Evolutionary conservation across 2,797 vertebrate genomes (phyloP).

Genomic region (Poeciliopsis gracilis): DNA sequence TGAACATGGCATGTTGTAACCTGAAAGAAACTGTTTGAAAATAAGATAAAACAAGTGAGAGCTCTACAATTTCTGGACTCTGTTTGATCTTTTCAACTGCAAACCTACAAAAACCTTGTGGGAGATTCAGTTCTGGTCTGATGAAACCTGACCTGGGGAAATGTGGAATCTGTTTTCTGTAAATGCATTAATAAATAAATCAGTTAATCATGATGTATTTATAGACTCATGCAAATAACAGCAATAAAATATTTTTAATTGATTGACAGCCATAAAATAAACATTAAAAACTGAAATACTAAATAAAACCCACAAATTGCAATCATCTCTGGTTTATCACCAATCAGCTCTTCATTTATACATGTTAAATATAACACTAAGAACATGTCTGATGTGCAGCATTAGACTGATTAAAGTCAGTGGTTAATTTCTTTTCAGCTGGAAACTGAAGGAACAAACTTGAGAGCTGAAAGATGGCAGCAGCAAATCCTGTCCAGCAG

Average conservation of each 20-base stretch:
- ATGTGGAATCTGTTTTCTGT: background rate
- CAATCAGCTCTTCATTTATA: background rate
- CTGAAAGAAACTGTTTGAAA: too few species aligned
- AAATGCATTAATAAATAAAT: background rate
- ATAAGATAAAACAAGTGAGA: too few species aligned
- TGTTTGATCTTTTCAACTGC: too few species aligned
- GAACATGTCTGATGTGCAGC: background rate
- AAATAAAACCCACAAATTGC: background rate
- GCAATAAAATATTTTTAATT: background rate
- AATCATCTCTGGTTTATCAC: background rate
- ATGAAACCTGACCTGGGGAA: background rate
- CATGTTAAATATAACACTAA: background rate
- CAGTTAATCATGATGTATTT: background rate
- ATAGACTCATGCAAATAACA: background rate
- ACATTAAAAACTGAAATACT: background rate
- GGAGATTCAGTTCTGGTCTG: background rate
- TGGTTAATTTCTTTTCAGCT: background rate
- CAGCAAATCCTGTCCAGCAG: conserved; percentile 52
- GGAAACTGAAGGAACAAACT: background rate
- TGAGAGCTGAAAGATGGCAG: background rate
- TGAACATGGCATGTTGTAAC: too few species aligned
- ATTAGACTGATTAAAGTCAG: background rate
- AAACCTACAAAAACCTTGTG: too few species aligned
- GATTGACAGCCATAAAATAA: background rate
- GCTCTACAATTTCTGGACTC: too few species aligned